Base-by-base conservation (phyloP, 2,113 vertebrate species). In the Paradoxurus hermaphroditus region DNA sequence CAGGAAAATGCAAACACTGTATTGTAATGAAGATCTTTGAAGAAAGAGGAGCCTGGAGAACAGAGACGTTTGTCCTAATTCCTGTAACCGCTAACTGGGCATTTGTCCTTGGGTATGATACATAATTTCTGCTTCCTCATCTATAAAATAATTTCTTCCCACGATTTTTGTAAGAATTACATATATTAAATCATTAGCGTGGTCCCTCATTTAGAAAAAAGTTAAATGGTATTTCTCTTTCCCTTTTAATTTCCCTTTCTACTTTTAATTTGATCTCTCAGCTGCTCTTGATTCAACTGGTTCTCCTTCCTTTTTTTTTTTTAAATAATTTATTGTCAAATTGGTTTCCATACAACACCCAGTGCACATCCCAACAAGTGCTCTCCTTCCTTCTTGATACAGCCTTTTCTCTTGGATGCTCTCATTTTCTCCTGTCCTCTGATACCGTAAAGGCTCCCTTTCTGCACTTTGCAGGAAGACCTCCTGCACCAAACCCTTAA, bases 121-220 rank as follows among this genome's bases (percentile, higher is more conserved):
- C n/a, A 72, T 77, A 86, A 92, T 86, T 97, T 95, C 11, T 91
- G 4, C 86, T 67, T 68, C 44, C 59, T 95, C 46, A 70, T 5
- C n/a, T 36, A n/a, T 86, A 96, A 93, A 90, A 46, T 46, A 81
- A 81, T 34, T 86, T 95, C 41, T 63, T 89, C 12, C n/a, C 53
- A 75, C n/a, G 16, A 63, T 73, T 63, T 73, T 77, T 92, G 11
- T 90, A 79, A 92, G 34, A 90, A 49, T 53, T 79, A 34, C 18
- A 36, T 41, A 2, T 27, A 41, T 85, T 67, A 70, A 86, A 93
- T 34, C 70, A 89, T 83, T 82, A 91, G 25, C 63, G 56, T 19
- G 67, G 36, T 78, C 18, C 18, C 70, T 90, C n/a, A 83, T 65
- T 93, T 59, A 88, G 25, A 34, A 96, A 7, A 91, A n/a, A 90